Percentiles rank a stretch among this genome's conserved stretches.
phyloP scores from a whole-genome alignment of 1,140 invertebrate genomes.

The Ganaspis sp. region DNA sequence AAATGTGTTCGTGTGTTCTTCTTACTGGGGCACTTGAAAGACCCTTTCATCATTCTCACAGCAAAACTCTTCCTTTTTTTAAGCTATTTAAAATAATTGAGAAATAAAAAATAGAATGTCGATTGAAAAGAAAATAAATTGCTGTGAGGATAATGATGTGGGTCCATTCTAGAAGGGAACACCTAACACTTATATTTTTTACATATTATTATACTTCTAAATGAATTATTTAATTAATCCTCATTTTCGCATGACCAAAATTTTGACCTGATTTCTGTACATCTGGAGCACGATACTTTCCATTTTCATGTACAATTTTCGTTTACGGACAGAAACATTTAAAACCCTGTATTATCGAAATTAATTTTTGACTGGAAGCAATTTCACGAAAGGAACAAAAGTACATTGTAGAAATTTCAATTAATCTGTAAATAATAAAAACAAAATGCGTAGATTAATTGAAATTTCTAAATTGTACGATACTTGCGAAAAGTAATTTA shows the following conservation, averaged over 20 bases:
- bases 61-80: not conserved
- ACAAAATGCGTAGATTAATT: not conserved
- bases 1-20: constrained; percentile 26
- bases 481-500: not conserved
- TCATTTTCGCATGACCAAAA: not conserved
- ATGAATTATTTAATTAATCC: not conserved
- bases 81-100: not conserved
- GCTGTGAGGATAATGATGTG: not conserved
- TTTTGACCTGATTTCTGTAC: constrained; percentile 33
- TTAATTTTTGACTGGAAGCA: constrained; percentile 27
- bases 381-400: constrained; percentile 23
- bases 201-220: not conserved
- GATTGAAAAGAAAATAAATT: not conserved
- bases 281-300: constrained; percentile 14
- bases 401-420: constrained; percentile 54
- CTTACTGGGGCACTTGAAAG: constrained; percentile 34
- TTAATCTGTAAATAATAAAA: constrained; percentile 48
- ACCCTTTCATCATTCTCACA: not conserved
- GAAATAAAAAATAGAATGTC: not conserved
- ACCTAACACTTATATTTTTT: constrained; percentile 21
- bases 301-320: constrained; percentile 24
- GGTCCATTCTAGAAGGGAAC: constrained; percentile 12
- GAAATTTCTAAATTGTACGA: not conserved
- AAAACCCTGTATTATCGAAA: constrained; percentile 28
- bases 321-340: not conserved